Base-by-base conservation (phyloP, 2,797 vertebrate species). In the Hapalemur alaotrensis region DNA sequence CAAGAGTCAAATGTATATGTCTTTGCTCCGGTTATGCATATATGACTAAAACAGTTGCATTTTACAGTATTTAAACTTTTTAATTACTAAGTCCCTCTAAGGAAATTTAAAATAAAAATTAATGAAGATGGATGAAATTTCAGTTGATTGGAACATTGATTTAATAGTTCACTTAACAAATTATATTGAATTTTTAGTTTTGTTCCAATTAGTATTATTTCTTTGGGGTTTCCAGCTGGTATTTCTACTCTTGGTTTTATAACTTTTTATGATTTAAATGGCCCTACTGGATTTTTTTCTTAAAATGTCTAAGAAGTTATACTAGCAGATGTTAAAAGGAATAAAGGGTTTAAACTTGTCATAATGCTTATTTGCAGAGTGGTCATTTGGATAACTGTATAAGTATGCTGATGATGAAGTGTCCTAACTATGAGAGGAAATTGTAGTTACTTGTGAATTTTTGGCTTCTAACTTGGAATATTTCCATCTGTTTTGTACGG, bases 61-160 rank as follows among this genome's bases (percentile, higher is more conserved):
- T 80, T 84, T 63, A 5, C 20, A n/a, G 57, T 81, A 85, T 79
- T 90, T 61, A 89, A 52, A 10, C 46, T 92, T 83, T 92, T n/a
- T 73, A n/a, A 14, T 88, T 78, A 63, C 15, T 30, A 38, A 15
- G 17, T 22, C 17, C 50, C 48, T 79, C 1, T 80, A 89, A 89
- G 48, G 18, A 95, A 63, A 52, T 78, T 70, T 57, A 78, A 82
- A 92, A 65, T 84, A 87, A 91, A 82, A 94, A 63, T 67, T 86
- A 87, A 86, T 76, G 83, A 73, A 73, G 61, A 87, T 46, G 32
- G 20, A 23, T 9, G 1, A 50, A 70, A 86, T 94, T 86, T 90
- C 8, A 25, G 0, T 41, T 83, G 75, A 54, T 84, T 32, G 23
- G 10, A 89, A 20, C 15, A 46, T 61, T 59, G 25, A 43, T 78